Evolutionary conservation across 2,113 vertebrate species (phyloP).

Genomic region (Phrynosoma blainvillii): DNA sequence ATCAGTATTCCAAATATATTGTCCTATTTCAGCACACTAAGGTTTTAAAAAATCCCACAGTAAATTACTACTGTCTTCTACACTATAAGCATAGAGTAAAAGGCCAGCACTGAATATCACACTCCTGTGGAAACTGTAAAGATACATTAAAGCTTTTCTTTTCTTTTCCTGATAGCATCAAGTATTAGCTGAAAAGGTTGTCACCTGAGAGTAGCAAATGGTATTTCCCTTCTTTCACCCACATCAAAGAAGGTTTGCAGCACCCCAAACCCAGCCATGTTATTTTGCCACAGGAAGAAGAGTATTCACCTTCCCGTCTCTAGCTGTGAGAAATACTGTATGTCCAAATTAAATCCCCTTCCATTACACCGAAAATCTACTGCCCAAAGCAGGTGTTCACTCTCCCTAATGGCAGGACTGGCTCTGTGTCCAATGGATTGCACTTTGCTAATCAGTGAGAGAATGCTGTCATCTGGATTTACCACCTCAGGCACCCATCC

Average conservation of each 20-base stretch:
- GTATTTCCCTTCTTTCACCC: background rate
- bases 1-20: background rate
- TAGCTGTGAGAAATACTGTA: background rate
- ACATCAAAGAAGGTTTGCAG: no score
- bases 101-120: background rate
- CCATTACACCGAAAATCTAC: background rate
- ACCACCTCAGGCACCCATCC: background rate
- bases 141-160: background rate
- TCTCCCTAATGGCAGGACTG: background rate
- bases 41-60: constrained; percentile 3
- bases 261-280: background rate
- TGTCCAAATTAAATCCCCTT: background rate
- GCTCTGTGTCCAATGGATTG: background rate
- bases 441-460: background rate
- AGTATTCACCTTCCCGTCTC: no score
- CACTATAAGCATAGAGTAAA: constrained; percentile 20
- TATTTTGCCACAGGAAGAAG: background rate
- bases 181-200: background rate
- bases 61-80: background rate
- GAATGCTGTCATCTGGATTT: background rate
- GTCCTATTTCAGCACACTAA: background rate
- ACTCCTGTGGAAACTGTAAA: background rate
- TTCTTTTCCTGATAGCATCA: constrained; percentile 12
- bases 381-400: background rate
- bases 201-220: background rate